Evolutionary conservation across 2,888 invertebrate species (phyloP).

Genomic region (Thyatira batis): DNA sequence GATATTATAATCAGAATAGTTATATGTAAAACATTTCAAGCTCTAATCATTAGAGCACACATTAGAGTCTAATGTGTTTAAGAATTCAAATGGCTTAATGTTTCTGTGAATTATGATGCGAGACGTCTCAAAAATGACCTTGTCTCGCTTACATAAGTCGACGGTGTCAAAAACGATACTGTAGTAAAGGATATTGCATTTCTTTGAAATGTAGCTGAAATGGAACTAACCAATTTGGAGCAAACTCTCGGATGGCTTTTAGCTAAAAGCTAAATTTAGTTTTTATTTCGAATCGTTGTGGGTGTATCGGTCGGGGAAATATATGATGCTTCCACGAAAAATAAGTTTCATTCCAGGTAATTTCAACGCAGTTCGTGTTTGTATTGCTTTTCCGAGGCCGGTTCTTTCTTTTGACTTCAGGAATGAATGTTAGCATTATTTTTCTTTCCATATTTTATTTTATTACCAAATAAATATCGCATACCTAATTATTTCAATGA

Average conservation of each 20-base stretch:
- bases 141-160: neutral
- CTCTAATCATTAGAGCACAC: too few relatives aligned
- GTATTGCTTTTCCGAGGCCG: neutral
- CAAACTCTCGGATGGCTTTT: constrained; percentile 55
- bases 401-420: neutral
- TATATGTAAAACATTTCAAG: neutral
- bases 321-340: neutral
- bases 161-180: constrained; percentile 15
- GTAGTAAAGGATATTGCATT: constrained; percentile 42
- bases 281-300: constrained; percentile 31
- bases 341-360: neutral
- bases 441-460: too few relatives aligned
- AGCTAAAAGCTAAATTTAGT: constrained; percentile 48
- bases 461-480: too few relatives aligned
- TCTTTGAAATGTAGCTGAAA: constrained; percentile 57
- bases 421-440: neutral
- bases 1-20: too few relatives aligned
- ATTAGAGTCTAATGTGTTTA: too few relatives aligned
- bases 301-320: neutral
- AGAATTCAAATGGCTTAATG: too few relatives aligned
- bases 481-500: neutral
- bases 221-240: constrained; percentile 61
- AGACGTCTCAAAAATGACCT: constrained; percentile 4
- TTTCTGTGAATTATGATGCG: too few relatives aligned
- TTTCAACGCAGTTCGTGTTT: neutral